Percentiles rank a stretch among this genome's conserved stretches.
These are phyloP conservation scores for Gymnogyps californianus DNA, from an alignment of 2,113 vertebrate species.

Conservation along the genomic window DNA sequence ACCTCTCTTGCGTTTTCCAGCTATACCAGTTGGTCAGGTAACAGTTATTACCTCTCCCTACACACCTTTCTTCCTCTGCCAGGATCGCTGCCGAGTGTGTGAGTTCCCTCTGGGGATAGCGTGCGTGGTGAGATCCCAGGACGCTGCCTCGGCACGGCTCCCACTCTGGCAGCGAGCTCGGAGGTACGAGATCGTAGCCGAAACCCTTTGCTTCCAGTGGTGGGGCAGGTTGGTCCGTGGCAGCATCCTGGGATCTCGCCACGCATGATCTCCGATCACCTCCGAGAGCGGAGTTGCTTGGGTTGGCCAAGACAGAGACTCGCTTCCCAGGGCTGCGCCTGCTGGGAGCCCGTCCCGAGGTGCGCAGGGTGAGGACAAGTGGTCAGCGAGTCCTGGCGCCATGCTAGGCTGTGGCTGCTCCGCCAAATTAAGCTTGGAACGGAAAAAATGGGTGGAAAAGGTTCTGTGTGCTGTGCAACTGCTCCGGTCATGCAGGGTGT, in stretches of 20 bases:
- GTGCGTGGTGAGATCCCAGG: not conserved
- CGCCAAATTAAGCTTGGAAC: not conserved
- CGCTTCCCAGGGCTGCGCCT: not conserved
- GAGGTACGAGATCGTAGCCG: fast-evolving
- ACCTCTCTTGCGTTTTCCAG: slow-evolving; percentile 40
- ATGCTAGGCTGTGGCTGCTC: not conserved
- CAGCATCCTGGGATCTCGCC: not conserved
- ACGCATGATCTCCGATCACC: fast-evolving
- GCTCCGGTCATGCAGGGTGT: not conserved
- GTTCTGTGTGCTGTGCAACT: not conserved
- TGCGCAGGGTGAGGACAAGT: not conserved
- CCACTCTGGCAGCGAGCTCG: fast-evolving
- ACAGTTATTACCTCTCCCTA: slow-evolving; percentile 1
- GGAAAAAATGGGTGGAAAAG: not conserved
- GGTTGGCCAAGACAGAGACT: not conserved
- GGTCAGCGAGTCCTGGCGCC: not conserved
- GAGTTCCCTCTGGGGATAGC: slow-evolving; percentile 18
- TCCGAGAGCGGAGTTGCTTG: fast-evolving
- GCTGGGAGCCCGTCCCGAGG: not conserved
- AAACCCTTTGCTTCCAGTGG: not conserved
- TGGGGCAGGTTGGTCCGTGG: not conserved
- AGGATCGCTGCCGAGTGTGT: not conserved
- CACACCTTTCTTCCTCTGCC: slow-evolving; percentile 55
- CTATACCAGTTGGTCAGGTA: slow-evolving; percentile 55
- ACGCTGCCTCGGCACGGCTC: not conserved